Evolutionary conservation across 53 echinoderm and acorn worm species (phyloP), one percentile per base, ranked within the genome.

Genomic region (Echinarachnius parma): DNA sequence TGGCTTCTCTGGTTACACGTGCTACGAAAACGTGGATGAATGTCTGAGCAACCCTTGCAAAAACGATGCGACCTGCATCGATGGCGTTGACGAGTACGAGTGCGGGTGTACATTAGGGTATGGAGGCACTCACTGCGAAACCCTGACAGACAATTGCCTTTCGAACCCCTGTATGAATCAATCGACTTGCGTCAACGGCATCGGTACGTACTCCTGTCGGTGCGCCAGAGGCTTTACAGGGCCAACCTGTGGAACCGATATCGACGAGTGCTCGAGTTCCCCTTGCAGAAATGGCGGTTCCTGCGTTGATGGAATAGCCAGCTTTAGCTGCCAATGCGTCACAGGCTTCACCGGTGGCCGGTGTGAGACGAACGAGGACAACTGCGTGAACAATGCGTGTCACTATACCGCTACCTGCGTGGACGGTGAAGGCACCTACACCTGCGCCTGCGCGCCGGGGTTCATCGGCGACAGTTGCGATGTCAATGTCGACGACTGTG

Each of bases 401-500:
- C 53, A 56, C 19, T 72, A 37, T 45, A 26, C 55, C 18, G 54
- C 74, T 16, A 72, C 57, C 7, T 72, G 74, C 56, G 74, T 56
- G 19, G 74, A 72, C 28, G 74, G 44, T 7, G 56, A 30, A 16
- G 45, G 56, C 27, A 19, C 9, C 3, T 72, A 72, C 29, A 37
- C 74, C 23, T 72, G 74, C 19, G 32, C 59, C 33, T 91, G 92
- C 47, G 61, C 52, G 21, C 62, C 68, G 9, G 92, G 92, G 5
- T 91, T 62, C 59, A 77, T 28, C 11, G 92, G 92, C 0, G 66
- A 39, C 16, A 58, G 87, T 37, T 91, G 92, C 70, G 29, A 48
- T 18, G 64, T 37, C 16, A 87, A 91, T 35, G 53, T 91, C 20
- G 61, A 91, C 48, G 92, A 91, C 23, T 91, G 92, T 27, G 28